Evolutionary conservation across 2,113 vertebrate genomes (phyloP).

Genomic region (Silurus asotus): DNA sequence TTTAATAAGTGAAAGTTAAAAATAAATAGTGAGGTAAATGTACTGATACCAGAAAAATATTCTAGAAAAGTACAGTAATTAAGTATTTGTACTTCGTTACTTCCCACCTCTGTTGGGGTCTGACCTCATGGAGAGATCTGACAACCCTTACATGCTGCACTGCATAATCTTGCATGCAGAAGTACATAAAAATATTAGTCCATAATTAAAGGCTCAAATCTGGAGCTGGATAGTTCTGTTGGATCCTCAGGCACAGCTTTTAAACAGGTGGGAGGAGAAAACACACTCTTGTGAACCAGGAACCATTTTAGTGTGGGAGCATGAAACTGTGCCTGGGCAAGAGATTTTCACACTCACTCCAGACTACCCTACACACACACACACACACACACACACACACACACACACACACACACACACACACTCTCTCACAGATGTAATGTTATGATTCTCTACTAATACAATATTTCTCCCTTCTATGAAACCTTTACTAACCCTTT

Average conservation of each 20-base stretch:
- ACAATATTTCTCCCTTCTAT: background rate
- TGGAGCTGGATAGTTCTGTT: constrained; percentile 33
- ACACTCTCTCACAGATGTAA: background rate
- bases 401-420: background rate
- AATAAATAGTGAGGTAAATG: no score
- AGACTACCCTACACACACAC: constrained; percentile 27
- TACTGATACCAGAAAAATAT: no score
- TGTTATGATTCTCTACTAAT: no score
- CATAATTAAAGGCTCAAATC: constrained; percentile 79
- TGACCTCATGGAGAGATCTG: no score
- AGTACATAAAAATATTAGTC: constrained; percentile 30
- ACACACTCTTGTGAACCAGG: background rate
- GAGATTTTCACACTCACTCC: background rate
- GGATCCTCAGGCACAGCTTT: constrained; percentile 17
- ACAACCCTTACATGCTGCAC: no score
- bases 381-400: constrained; percentile 14
- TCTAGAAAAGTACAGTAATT: no score
- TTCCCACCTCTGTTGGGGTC: no score
- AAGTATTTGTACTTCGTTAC: no score
- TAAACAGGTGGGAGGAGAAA: constrained; percentile 33
- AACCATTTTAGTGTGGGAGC: constrained; percentile 1
- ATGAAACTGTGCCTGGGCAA: constrained; percentile 3
- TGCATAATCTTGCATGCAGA: background rate
- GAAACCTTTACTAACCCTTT: no score
- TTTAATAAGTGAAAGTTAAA: no score